These are phyloP conservation scores for Rhingia rostrata DNA, from an alignment of 2,888 invertebrate species.

Conservation along the genomic window DNA sequence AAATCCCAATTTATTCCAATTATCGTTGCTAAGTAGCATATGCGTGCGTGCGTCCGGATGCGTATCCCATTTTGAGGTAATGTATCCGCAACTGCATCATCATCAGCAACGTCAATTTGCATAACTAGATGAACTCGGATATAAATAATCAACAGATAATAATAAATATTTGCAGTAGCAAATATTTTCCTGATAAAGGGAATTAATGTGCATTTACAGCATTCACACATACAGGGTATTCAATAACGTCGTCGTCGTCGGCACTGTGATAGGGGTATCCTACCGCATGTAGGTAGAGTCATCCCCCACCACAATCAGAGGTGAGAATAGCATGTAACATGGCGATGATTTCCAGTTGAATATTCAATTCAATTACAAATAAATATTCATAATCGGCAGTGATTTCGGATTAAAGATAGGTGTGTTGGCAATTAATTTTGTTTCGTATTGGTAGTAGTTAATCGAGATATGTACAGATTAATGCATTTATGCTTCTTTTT, in stretches of 20 bases:
- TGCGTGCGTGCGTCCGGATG: conserved; percentile 5
- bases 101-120: conserved; percentile 69
- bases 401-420: conserved; percentile 57
- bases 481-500: too few relatives aligned
- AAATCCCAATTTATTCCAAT: conserved; percentile 74
- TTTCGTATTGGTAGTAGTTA: conserved; percentile 19
- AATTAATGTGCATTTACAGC: conserved; percentile 68
- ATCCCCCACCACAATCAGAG: neutral
- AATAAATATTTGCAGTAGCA: conserved; percentile 69
- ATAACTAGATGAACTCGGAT: conserved; percentile 73
- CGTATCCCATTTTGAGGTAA: conserved; percentile 21
- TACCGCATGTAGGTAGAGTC: too few relatives aligned
- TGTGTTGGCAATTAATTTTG: conserved; percentile 41
- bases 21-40: conserved; percentile 69
- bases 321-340: conserved; percentile 29
- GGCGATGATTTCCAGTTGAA: conserved; percentile 58
- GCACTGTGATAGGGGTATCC: too few relatives aligned
- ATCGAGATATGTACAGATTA: neutral
- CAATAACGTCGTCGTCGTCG: neutral
- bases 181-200: conserved; percentile 65
- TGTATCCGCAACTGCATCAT: conserved; percentile 46
- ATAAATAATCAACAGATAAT: conserved; percentile 75
- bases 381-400: conserved; percentile 58
- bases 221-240: neutral
- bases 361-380: conserved; percentile 70